Conservation (phyloP, 2,888 invertebrate species). For the Blera fallax region DNA sequence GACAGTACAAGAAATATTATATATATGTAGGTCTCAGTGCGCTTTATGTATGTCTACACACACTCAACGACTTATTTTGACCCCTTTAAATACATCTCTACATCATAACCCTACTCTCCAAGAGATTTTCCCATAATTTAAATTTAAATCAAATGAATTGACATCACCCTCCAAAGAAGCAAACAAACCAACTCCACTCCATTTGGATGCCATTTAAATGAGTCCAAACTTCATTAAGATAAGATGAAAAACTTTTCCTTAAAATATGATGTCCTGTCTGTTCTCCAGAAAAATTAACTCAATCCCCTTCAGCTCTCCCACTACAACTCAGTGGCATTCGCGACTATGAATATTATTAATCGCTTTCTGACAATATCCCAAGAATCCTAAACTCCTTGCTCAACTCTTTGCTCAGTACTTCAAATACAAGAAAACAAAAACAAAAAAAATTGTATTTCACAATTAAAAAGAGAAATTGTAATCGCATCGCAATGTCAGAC, state of each 20-base stretch:
- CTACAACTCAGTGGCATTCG: constrained; percentile 59
- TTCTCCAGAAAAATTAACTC: constrained; percentile 36
- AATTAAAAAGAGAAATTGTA: constrained; percentile 68
- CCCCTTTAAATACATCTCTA: not conserved
- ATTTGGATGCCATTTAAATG: constrained; percentile 14
- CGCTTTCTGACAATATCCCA: constrained; percentile 49
- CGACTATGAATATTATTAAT: constrained; percentile 72
- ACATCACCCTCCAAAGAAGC: not conserved
- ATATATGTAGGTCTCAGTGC: too few relatives aligned
- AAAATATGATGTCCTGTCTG: constrained; percentile 71
- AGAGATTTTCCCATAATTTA: not conserved
- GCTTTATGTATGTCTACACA: too few relatives aligned
- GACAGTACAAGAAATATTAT: too few relatives aligned
- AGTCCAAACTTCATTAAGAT: constrained; percentile 66
- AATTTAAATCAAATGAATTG: constrained; percentile 9
- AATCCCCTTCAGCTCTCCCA: constrained; percentile 35
- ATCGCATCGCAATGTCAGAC: constrained; percentile 68
- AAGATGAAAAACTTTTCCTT: constrained; percentile 48
- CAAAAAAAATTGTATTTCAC: constrained; percentile 25
- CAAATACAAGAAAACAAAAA: too few relatives aligned
- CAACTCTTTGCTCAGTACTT: constrained; percentile 2
- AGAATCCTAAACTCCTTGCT: constrained; percentile 23
- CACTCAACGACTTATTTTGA: not conserved
- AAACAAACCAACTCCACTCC: not conserved
- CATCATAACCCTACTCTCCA: too few relatives aligned